These are phyloP conservation scores for Myrmophylax atrothorax DNA, from an alignment of 2,113 vertebrate genomes.

Conservation along the genomic window DNA sequence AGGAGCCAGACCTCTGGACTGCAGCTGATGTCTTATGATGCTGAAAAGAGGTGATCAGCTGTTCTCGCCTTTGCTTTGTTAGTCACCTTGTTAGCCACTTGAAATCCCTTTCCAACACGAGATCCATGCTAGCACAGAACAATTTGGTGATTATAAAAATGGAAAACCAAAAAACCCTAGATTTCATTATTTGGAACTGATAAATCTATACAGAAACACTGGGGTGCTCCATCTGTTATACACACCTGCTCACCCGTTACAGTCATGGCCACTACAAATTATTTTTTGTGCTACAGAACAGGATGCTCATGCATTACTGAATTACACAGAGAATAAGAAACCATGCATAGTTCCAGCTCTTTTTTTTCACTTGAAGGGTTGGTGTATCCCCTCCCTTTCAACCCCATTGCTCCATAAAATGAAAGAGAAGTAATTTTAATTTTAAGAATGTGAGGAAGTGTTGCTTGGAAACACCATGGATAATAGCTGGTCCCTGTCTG, in stretches of 20 bases:
- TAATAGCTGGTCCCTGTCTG: not conserved
- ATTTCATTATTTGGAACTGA: not conserved
- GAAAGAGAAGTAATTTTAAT: not conserved
- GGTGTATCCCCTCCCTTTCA: not conserved
- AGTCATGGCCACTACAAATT: not conserved
- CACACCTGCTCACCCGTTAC: not conserved
- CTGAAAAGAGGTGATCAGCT: not conserved
- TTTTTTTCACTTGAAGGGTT: not conserved
- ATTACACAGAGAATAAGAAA: not conserved
- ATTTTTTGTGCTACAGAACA: not conserved
- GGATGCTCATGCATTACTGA: not conserved
- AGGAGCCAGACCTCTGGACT: not conserved
- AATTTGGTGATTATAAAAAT: not conserved
- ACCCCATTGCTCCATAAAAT: not conserved
- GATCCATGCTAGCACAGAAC: not conserved
- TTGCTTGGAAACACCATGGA: conserved; percentile 46
- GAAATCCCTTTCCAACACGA: not conserved
- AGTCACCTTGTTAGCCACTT: not conserved
- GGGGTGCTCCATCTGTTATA: not conserved
- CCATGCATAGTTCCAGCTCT: not conserved
- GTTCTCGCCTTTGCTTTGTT: not conserved
- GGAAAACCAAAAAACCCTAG: not conserved
- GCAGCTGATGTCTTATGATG: not conserved
- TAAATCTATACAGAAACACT: not conserved
- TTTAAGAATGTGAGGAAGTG: conserved; percentile 5